Evolutionary conservation across 53 echinoderm and acorn worm species (phyloP).

Genomic region (Holothuria leucospilota): DNA sequence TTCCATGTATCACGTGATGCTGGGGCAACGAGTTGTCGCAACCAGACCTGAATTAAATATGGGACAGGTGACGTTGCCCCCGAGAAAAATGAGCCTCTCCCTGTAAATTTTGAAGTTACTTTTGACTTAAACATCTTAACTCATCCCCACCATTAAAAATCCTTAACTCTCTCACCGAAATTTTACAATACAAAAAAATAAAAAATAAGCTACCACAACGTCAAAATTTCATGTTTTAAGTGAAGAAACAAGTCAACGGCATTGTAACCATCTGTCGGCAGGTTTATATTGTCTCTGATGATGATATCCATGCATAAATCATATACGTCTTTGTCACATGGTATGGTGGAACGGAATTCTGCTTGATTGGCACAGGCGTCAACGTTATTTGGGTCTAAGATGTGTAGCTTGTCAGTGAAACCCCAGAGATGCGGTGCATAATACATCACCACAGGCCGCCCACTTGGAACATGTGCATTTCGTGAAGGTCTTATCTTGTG

Average conservation of each 20-base stretch:
- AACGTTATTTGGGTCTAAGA: constrained; percentile 28
- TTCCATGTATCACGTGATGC: too few species aligned
- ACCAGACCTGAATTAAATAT: too few species aligned
- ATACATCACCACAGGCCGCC: constrained; percentile 29
- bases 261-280: constrained; percentile 38
- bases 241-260: constrained; percentile 53
- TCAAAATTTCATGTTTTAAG: constrained; percentile 38
- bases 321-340: constrained; percentile 62
- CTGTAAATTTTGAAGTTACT: too few species aligned
- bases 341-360: constrained; percentile 52
- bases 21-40: too few species aligned
- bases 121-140: too few species aligned
- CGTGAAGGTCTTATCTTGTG: constrained; percentile 61
- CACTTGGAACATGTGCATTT: constrained; percentile 53
- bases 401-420: constrained; percentile 43
- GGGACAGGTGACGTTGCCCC: too few species aligned
- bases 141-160: too few species aligned
- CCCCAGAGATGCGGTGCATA: constrained; percentile 53
- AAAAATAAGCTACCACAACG: not conserved
- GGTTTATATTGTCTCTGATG: constrained; percentile 44
- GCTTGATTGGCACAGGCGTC: constrained; percentile 45
- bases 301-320: constrained; percentile 52
- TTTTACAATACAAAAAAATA: too few species aligned
- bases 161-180: too few species aligned
- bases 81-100: too few species aligned